These are phyloP conservation scores for Agrochola circellaris DNA, from an alignment of 2,888 invertebrate species.

Conservation along the genomic window DNA sequence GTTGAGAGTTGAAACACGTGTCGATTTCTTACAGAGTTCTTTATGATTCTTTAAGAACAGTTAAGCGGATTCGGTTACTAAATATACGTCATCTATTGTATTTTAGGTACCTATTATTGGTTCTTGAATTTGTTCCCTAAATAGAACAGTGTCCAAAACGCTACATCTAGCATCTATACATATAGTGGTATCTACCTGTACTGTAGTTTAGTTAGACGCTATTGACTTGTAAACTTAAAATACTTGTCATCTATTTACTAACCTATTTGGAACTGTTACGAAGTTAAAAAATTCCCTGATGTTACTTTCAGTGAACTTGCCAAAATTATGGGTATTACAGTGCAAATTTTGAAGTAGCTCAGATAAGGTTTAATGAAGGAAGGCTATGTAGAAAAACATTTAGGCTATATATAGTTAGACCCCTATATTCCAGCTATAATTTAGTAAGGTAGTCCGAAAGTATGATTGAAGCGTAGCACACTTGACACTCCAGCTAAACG, in stretches of 20 bases:
- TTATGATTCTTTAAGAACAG: too few species aligned
- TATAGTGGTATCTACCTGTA: neutral
- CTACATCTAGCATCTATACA: neutral
- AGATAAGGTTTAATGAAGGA: neutral
- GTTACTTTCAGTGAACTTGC: neutral
- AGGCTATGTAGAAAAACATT: neutral
- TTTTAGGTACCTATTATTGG: neutral
- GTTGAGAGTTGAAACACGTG: too few species aligned
- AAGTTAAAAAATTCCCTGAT: neutral
- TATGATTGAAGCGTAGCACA: constrained; percentile 9
- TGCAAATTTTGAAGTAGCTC: neutral
- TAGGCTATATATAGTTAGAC: neutral
- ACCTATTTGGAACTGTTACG: neutral
- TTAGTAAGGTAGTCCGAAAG: neutral
- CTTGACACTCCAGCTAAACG: neutral
- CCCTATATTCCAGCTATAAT: neutral
- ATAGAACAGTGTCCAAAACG: neutral
- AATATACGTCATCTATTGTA: too few species aligned
- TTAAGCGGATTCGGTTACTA: too few species aligned
- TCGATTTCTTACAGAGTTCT: too few species aligned
- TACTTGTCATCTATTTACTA: neutral
- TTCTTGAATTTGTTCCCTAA: neutral
- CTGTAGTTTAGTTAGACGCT: neutral
- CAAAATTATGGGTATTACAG: neutral
- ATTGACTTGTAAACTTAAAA: neutral